Evolutionary conservation across 92 coral and sea anemone genomes (phyloP).

Genomic region (Plumapathes pennacea): DNA sequence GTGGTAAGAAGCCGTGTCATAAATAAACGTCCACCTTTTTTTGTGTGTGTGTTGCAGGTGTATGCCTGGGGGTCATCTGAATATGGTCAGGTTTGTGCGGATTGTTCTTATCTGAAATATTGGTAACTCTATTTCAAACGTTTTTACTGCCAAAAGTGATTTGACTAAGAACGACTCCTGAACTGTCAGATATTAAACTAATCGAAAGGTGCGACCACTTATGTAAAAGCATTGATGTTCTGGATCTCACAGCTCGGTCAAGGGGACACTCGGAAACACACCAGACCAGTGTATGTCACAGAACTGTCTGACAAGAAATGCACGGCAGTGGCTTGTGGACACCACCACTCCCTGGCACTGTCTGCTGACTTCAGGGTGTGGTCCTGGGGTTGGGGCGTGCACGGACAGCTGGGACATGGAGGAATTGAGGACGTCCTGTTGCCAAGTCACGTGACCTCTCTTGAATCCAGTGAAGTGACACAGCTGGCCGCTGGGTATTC

Average conservation of each 20-base stretch:
- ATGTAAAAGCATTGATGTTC: too few relatives aligned
- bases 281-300: conserved; percentile 91
- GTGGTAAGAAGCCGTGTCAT: too few relatives aligned
- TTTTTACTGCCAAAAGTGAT: too few relatives aligned
- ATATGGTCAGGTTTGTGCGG: conserved; percentile 98
- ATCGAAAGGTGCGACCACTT: too few relatives aligned
- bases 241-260: conserved; percentile 73
- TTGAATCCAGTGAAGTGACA: conserved; percentile 64
- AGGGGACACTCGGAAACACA: conserved; percentile 88
- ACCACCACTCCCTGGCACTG: conserved; percentile 93
- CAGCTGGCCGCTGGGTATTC: conserved; percentile 96
- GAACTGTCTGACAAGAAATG: conserved; percentile 94
- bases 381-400: conserved; percentile 99
- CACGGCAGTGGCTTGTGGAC: conserved; percentile 85
- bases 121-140: too few relatives aligned
- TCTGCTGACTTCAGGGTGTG: conserved; percentile 89
- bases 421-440: conserved; percentile 82
- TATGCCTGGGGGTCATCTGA: conserved; percentile 98
- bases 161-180: too few relatives aligned
- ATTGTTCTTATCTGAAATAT: neutral
- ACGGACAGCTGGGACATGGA: conserved; percentile 95
- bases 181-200: too few relatives aligned
- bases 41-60: conserved; percentile 43
- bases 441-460: conserved; percentile 81
- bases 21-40: too few relatives aligned